Conservation (phyloP, 1,140 invertebrate genomes). For the Drosophila busckii region DNA sequence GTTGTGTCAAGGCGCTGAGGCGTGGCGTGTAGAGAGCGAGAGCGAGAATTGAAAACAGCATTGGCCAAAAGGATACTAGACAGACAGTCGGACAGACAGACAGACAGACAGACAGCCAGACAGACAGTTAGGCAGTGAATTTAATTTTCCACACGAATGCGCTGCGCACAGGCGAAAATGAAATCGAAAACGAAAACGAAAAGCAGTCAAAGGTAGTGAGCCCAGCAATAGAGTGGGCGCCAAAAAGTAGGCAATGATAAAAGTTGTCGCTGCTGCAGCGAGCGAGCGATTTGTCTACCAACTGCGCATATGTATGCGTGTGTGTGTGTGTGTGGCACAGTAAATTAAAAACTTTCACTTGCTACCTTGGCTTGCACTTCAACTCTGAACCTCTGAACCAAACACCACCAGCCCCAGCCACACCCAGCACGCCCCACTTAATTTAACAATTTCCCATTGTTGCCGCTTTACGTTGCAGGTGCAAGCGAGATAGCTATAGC, state of each 20-base stretch:
- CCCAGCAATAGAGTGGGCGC: neutral
- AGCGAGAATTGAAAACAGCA: neutral
- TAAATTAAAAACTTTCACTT: conserved; percentile 57
- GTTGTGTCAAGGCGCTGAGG: neutral
- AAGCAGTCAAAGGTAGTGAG: conserved; percentile 2
- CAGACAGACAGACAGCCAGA: conserved; percentile 17
- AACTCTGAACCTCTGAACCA: conserved; percentile 23
- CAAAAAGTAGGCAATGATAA: conserved; percentile 54
- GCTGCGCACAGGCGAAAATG: conserved; percentile 26
- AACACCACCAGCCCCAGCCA: conserved; percentile 1
- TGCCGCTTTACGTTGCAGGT: conserved; percentile 14
- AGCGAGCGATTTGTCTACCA: conserved; percentile 39
- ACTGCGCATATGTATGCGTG: neutral
- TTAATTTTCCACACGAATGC: conserved; percentile 68
- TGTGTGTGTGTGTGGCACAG: conserved; percentile 24
- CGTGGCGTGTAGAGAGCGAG: neutral
- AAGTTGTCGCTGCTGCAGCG: conserved; percentile 33
- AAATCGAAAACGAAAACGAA: conserved; percentile 52
- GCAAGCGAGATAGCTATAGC: conserved; percentile 1
- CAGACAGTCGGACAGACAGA: conserved; percentile 13
- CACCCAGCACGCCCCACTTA: conserved; percentile 54
- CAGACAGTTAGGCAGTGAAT: conserved; percentile 59
- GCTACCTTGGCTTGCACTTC: conserved; percentile 37
- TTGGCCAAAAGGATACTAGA: neutral
- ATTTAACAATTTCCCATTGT: conserved; percentile 68